phyloP scores from a whole-genome alignment of 2,797 vertebrate genomes.

The Scolopax bukidnonensis region DNA sequence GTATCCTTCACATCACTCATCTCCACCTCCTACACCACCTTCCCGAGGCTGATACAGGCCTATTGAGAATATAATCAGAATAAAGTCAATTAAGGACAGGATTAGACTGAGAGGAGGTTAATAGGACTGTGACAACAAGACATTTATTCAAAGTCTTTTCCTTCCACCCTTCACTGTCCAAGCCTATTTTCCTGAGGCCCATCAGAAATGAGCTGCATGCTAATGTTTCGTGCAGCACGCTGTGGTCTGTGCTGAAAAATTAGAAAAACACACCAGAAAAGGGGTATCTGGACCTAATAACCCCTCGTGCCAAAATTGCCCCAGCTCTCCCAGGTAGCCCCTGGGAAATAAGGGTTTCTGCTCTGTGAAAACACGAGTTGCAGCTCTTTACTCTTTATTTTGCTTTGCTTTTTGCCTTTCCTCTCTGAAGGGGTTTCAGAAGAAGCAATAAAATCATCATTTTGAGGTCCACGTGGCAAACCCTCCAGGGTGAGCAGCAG shows the following conservation, averaged over 20 bases:
- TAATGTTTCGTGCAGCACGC: not conserved
- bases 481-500: not conserved
- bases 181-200: not conserved
- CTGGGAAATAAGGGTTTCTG: not conserved
- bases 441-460: not conserved
- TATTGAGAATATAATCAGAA: conserved; percentile 28
- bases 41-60: not conserved
- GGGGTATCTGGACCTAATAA: not conserved
- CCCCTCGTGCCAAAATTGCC: accelerated
- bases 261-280: not conserved
- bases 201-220: not conserved
- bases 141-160: not conserved
- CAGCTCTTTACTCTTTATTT: not conserved
- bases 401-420: not conserved
- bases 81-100: conserved; percentile 49
- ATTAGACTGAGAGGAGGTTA: conserved; percentile 32
- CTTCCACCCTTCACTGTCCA: conserved; percentile 18
- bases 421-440: not conserved
- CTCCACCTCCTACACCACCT: not conserved
- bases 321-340: not conserved
- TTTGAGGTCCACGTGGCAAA: not conserved
- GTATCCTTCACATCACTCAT: not conserved
- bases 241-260: not conserved
- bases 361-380: not conserved
- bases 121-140: conserved; percentile 14